A percentile compares a stretch with the other conserved stretches of the same genome.
Conservation (phyloP, 2,888 invertebrate species). For the Thysanoteuthis rhombus region DNA sequence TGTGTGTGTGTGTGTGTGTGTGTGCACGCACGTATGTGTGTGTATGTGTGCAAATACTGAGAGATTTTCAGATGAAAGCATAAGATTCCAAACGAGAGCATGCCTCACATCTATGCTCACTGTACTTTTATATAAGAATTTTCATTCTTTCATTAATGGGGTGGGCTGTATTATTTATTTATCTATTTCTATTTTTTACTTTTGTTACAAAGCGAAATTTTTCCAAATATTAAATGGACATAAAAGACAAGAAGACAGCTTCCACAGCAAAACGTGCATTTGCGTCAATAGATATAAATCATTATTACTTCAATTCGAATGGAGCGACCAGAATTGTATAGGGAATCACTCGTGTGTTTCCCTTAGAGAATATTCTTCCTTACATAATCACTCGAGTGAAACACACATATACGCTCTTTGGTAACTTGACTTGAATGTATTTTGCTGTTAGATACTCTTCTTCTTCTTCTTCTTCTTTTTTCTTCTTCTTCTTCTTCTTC, state of each 20-base stretch:
- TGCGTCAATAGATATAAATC: background rate
- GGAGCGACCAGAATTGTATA: background rate
- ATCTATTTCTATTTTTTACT: background rate
- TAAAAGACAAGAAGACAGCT: background rate
- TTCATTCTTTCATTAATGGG: background rate
- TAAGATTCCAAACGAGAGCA: background rate
- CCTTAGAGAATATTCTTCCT: background rate
- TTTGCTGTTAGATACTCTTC: background rate
- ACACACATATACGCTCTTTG: background rate
- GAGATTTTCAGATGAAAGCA: background rate
- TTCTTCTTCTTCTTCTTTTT: background rate
- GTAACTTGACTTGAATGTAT: background rate
- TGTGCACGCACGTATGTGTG: background rate
- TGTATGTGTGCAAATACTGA: background rate
- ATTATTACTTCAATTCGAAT: background rate
- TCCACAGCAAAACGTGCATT: background rate
- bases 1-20: background rate
- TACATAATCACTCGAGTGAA: background rate
- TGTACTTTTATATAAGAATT: background rate
- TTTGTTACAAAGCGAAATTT: background rate
- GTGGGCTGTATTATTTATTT: background rate
- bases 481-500: too few relatives aligned
- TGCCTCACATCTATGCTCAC: background rate
- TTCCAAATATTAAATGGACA: background rate
- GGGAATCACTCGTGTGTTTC: background rate